Conservation (phyloP, 2,113 vertebrate species). For the Thryonomys swinderianus region DNA sequence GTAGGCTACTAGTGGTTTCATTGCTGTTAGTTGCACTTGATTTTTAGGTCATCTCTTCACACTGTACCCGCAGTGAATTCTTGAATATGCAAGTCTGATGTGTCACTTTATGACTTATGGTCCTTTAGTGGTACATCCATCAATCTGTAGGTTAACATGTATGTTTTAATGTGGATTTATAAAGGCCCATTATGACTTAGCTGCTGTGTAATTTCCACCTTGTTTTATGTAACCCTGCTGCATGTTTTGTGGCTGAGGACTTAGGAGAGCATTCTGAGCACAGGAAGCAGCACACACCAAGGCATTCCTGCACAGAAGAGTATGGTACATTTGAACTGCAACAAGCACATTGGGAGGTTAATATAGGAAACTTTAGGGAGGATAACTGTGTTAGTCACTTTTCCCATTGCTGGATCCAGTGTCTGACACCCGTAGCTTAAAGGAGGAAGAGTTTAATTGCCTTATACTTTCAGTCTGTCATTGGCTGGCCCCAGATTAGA, state of each 20-base stretch:
- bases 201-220: background rate
- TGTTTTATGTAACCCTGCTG: background rate
- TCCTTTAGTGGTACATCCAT: background rate
- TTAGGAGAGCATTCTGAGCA: background rate
- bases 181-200: background rate
- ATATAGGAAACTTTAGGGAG: background rate
- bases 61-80: background rate
- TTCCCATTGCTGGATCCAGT: background rate
- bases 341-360: background rate
- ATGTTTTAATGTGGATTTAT: background rate
- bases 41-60: background rate
- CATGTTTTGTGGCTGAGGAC: constrained; percentile 1
- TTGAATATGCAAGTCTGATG: background rate
- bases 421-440: background rate
- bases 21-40: background rate
- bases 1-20: background rate
- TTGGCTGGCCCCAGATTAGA: background rate
- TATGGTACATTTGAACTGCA: background rate
- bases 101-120: background rate
- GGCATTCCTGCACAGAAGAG: background rate
- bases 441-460: background rate
- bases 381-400: background rate
- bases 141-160: background rate
- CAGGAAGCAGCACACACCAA: background rate
- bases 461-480: background rate